phyloP scores from a whole-genome alignment of 2,888 invertebrate species.

The Plagiodera versicolora region DNA sequence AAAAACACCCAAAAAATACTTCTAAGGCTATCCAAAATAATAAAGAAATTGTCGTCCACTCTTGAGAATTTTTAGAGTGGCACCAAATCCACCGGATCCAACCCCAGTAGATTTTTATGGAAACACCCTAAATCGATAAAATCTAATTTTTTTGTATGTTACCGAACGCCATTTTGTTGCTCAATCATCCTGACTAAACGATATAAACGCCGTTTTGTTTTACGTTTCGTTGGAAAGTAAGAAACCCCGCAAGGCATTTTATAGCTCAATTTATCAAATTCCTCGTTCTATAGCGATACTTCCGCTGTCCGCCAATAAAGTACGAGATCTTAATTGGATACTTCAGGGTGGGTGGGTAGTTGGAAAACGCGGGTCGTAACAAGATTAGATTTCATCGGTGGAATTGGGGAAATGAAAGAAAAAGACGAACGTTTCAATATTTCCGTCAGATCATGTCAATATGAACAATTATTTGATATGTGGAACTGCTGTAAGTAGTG shows the following conservation, averaged over 20 bases:
- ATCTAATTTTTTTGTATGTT: too few relatives aligned
- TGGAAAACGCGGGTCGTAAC: constrained; percentile 1
- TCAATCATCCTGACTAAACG: neutral
- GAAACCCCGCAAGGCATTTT: constrained; percentile 4
- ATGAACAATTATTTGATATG: too few relatives aligned
- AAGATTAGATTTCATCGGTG: constrained; percentile 4
- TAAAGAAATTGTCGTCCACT: too few relatives aligned
- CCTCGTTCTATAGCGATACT: constrained; percentile 16
- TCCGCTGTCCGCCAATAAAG: constrained; percentile 15
- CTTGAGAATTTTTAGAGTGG: too few relatives aligned
- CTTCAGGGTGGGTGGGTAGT: constrained; percentile 2
- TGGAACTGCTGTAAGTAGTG: too few relatives aligned
- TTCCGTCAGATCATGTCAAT: too few relatives aligned
- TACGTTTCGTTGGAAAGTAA: neutral
- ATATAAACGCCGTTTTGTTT: neutral
- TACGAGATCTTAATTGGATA: constrained; percentile 22
- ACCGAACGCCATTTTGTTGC: neutral
- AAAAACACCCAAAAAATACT: too few relatives aligned
- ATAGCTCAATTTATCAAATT: constrained; percentile 23
- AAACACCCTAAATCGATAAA: too few relatives aligned
- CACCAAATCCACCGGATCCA: too few relatives aligned
- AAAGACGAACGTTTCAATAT: neutral
- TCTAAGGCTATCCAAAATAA: too few relatives aligned
- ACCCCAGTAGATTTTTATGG: too few relatives aligned
- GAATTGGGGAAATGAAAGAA: constrained; percentile 1